phyloP scores from a whole-genome alignment of 2,797 vertebrate genomes.

The Sylvia borin region DNA sequence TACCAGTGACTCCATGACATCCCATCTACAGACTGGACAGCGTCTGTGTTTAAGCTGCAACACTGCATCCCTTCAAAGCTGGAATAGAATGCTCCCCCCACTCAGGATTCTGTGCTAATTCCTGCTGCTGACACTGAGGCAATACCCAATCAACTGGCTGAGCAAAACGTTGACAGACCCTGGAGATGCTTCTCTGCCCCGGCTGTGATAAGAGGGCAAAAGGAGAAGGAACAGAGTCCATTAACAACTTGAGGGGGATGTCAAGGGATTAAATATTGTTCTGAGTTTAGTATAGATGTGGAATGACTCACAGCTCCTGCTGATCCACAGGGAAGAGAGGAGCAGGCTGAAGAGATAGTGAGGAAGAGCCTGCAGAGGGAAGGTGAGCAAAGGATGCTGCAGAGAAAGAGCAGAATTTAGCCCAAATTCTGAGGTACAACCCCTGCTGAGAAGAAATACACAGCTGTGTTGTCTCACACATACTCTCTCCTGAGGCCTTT shows the following conservation, averaged over 20 bases:
- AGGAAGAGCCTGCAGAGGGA: background rate
- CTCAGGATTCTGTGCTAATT: background rate
- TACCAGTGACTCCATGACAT: background rate
- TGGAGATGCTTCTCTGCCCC: slow-evolving; percentile 12
- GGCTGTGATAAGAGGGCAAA: slow-evolving; percentile 14
- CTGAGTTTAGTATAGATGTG: background rate
- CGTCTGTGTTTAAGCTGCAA: background rate
- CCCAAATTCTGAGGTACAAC: background rate
- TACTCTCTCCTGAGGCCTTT: background rate
- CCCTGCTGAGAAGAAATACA: background rate
- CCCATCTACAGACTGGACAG: background rate
- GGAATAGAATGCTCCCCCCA: background rate
- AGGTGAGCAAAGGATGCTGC: background rate
- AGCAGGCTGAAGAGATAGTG: background rate
- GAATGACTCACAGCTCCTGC: slow-evolving; percentile 38
- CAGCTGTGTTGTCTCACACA: background rate
- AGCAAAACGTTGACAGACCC: background rate
- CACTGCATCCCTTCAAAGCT: background rate
- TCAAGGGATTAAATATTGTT: slow-evolving; percentile 58
- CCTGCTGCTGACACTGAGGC: background rate
- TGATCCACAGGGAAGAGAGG: slow-evolving; percentile 8
- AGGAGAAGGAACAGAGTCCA: slow-evolving; percentile 41
- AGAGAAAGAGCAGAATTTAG: background rate
- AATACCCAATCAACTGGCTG: background rate
- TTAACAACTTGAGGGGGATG: slow-evolving; percentile 22